These are phyloP conservation scores for Pholis gunnellus DNA, from an alignment of 2,113 vertebrate genomes.

Conservation along the genomic window DNA sequence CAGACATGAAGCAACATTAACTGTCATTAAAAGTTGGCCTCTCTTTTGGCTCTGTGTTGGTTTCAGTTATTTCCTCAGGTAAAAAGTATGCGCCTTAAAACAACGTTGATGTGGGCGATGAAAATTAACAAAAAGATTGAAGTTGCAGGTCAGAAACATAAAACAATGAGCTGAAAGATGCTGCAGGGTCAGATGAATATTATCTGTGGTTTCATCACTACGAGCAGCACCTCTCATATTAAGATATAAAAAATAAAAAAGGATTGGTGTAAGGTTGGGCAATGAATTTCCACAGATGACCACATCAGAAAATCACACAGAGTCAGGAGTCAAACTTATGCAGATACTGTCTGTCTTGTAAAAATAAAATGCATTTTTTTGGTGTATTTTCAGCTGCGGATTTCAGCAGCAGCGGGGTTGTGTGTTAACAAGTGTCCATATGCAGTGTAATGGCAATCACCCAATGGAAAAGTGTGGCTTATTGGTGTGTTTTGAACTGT, in stretches of 20 bases:
- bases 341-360: neutral
- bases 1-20: neutral
- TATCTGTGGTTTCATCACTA: neutral
- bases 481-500: neutral
- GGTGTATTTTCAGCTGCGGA: conserved; percentile 1
- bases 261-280: neutral
- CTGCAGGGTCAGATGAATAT: neutral
- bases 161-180: neutral
- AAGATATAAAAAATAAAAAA: neutral
- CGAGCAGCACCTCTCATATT: neutral
- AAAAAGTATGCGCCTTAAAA: neutral
- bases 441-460: neutral
- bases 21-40: neutral
- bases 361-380: neutral
- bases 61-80: neutral
- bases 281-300: neutral
- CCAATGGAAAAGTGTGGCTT: neutral
- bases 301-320: neutral
- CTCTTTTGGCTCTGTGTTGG: neutral
- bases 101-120: neutral
- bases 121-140: neutral
- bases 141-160: neutral
- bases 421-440: neutral
- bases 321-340: neutral
- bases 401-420: neutral